Base-by-base conservation (phyloP, 53 echinoderm and acorn worm species). In the Patiria pectinifera region DNA sequence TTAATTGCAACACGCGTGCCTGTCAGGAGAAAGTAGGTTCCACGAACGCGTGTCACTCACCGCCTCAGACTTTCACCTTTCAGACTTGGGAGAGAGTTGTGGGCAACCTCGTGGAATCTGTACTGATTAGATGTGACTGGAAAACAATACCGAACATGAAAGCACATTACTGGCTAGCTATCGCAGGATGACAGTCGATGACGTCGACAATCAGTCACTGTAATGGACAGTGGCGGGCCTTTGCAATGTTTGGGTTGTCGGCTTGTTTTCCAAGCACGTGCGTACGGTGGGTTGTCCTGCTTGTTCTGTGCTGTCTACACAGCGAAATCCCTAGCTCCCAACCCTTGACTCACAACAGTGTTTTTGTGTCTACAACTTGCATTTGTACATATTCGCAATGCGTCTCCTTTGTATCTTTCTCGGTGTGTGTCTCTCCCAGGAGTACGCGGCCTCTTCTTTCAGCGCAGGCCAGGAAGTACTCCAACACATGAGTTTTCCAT, bases 391-490 rank as follows among this genome's bases (percentile, higher is more conserved):
- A 26, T 78, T 47, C 45, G 15, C 77, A 35, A 35, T 35, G 35
- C 35, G 45, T 45, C 79, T 78, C 21, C 79, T 18, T 44, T 78
- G 45, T 3, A 25, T 78, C 45, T 78, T 44, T 24, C 47, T 46
- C 45, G 3, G 2, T 45, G 44, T 78, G 3, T 45, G 12, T n/a
- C 47, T 47, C 79, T 47, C 79, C 76, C 76, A 45, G 11, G 74
- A 74, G 74, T 23, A 66, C 74, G 9, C 74, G 24, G 24, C 74
- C 74, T 0, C 24, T 45, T 58, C 59, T 58, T 82, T 82, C 82
- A 82, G 19, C 82, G 59, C 58, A 22, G 5, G 59, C 21, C 82
- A 82, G 82, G 82, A 82, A 82, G 82, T 82, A 53, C 48, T 82
- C 59, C 11, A 82, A 48, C 16, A 82, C 53, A 49, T 6, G 22